phyloP scores from a whole-genome alignment of 2,888 invertebrate genomes.

The Drosophila kokeensis region DNA sequence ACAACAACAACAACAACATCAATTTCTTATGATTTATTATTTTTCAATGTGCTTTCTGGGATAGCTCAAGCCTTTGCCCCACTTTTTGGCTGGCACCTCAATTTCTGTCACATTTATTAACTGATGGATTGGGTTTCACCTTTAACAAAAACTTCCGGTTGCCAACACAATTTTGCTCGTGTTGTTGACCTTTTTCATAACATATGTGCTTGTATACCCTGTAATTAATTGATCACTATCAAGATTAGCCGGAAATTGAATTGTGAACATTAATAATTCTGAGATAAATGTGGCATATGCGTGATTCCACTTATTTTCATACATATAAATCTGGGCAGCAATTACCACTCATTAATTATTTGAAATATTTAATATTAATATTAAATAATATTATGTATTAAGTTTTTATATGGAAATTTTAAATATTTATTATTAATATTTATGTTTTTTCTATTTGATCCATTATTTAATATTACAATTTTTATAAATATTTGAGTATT shows the following conservation, averaged over 20 bases:
- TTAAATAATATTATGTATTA: not conserved
- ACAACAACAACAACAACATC: slow-evolving; percentile 24
- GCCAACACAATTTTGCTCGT: slow-evolving; percentile 19
- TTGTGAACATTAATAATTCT: not conserved
- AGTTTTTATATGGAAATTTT: not conserved
- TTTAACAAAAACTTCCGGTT: slow-evolving; percentile 32
- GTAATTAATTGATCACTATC: not conserved
- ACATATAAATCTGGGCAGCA: not conserved
- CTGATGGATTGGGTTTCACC: slow-evolving; percentile 70
- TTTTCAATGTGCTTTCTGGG: slow-evolving; percentile 68
- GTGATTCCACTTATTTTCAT: not conserved
- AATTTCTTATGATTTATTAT: slow-evolving; percentile 71
- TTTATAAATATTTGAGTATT: not conserved
- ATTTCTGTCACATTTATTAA: slow-evolving; percentile 76
- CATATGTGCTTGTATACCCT: slow-evolving; percentile 26
- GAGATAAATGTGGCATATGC: not conserved
- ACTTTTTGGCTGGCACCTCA: slow-evolving; percentile 30
- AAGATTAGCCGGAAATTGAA: not conserved
- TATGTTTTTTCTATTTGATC: not conserved
- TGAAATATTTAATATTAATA: not conserved
- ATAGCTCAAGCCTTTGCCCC: slow-evolving; percentile 46
- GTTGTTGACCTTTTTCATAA: slow-evolving; percentile 13
- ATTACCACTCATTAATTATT: not conserved
- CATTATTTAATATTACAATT: not conserved
- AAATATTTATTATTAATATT: not conserved